These are phyloP conservation scores for Athalia circularis DNA, from an alignment of 2,888 invertebrate species.

Conservation along the genomic window DNA sequence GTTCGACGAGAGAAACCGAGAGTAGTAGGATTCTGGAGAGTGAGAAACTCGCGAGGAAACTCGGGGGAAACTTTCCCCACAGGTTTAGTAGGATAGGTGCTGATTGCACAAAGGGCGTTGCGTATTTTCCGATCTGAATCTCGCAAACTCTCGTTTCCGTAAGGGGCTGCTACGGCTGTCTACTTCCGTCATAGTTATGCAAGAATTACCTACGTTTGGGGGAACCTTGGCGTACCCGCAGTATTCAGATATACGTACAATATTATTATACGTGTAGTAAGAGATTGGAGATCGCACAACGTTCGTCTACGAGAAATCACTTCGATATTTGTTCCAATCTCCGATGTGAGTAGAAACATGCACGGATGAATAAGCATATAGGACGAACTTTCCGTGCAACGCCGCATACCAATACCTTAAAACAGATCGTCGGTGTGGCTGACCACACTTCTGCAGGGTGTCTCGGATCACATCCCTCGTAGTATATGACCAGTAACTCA, in stretches of 20 bases:
- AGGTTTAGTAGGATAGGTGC: neutral
- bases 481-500: slow-evolving; percentile 35
- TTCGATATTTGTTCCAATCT: too few relatives aligned
- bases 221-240: too few relatives aligned
- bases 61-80: slow-evolving; percentile 16
- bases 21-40: slow-evolving; percentile 1
- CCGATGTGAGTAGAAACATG: too few relatives aligned
- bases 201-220: too few relatives aligned
- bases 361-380: too few relatives aligned
- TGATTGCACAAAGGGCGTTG: slow-evolving; percentile 43
- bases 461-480: slow-evolving; percentile 25
- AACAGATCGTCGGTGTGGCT: slow-evolving; percentile 17
- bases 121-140: slow-evolving; percentile 30
- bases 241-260: too few relatives aligned
- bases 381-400: neutral
- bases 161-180: neutral
- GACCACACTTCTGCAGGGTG: slow-evolving; percentile 26
- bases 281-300: too few relatives aligned
- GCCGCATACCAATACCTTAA: neutral
- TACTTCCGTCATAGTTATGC: too few relatives aligned
- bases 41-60: neutral
- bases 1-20: neutral
- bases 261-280: too few relatives aligned
- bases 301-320: too few relatives aligned
- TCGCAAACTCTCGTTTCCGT: slow-evolving; percentile 36